Evolutionary conservation across 2,797 vertebrate species (phyloP), one percentile per base, ranked within the genome.

Genomic region (Octomys mimax): DNA sequence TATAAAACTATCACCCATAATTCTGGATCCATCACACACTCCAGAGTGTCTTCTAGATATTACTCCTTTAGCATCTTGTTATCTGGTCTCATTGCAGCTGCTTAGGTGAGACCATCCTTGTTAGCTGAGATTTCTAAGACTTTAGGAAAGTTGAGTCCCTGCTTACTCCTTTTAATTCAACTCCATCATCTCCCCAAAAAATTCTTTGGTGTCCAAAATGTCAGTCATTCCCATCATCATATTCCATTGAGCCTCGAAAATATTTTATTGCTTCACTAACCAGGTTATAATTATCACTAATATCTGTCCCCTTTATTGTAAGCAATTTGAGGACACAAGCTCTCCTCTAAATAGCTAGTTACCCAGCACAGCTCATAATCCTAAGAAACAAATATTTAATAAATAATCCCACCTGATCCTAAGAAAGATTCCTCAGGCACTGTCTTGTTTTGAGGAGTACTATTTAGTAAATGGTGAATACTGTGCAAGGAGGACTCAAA

Each of bases 251-350:
- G 71, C 52, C 75, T 66, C 59, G 16, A 93, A 88, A 88, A 75
- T 49, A 81, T 18, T 83, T 75, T 87, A 71, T 6, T 70, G 39
- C 31, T 42, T 87, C 64, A 89, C 64, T 85, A 71, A 89, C 94
- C 62, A 89, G 62, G 94, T 78, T 86, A 89, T 66, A 85, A 95
- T 70, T 91, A 95, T 70, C 49, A 80, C 70, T 68, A 81, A 87
- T 36, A 87, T 10, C 64, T 64, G 13, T 71, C 36, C 68, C 42
- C 52, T 89, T 88, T 83, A 87, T 1, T 81, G 2, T 42, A 66
- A 90, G 26, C 39, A 85, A 39, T 39, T 39, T 75, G 33, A 92
- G 22, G 46, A 83, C 14, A 87, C 33, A 81, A 81, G 66, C 80
- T 39, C 59, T 85, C 87, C 31, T 94, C 12, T 89, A 52, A 96